A percentile compares a stretch with the other conserved stretches of the same genome.
phyloP scores from a whole-genome alignment of 2,797 vertebrate species.

The Hippoglossus hippoglossus region DNA sequence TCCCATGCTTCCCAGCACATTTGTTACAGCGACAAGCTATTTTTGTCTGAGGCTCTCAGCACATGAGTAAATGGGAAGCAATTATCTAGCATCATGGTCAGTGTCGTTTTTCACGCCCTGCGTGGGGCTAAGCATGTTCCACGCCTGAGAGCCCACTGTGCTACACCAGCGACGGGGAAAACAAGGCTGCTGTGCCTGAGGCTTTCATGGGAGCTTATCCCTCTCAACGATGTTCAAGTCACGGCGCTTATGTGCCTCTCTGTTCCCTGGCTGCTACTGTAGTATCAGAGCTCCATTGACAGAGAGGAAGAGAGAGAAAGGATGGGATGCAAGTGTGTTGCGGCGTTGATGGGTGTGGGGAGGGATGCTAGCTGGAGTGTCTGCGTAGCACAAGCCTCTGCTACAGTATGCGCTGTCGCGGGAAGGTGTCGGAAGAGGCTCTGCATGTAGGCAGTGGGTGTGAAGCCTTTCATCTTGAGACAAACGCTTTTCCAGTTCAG shows the following conservation, averaged over 20 bases:
- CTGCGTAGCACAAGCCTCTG: constrained; percentile 80
- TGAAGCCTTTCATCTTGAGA: constrained; percentile 89
- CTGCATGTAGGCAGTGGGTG: constrained; percentile 87
- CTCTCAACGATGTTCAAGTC: constrained; percentile 71
- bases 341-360: constrained; percentile 81
- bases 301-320: constrained; percentile 64
- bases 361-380: constrained; percentile 81
- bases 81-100: constrained; percentile 86
- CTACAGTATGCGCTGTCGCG: constrained; percentile 82
- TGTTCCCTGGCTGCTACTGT: constrained; percentile 66
- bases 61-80: constrained; percentile 86
- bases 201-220: constrained; percentile 74
- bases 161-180: constrained; percentile 65
- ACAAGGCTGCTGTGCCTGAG: constrained; percentile 71
- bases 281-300: constrained; percentile 73
- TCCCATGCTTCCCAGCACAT: constrained; percentile 78
- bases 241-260: constrained; percentile 68
- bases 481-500: constrained; percentile 84
- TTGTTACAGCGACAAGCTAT: constrained; percentile 82
- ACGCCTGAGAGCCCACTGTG: constrained; percentile 73
- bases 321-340: constrained; percentile 79
- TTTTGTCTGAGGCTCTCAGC: constrained; percentile 80
- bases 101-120: constrained; percentile 84
- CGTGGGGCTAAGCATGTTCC: constrained; percentile 79
- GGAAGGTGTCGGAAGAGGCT: constrained; percentile 85